A percentile compares a stretch with the other conserved stretches of the same genome.
Evolutionary conservation across 2,113 vertebrate species (phyloP).

Genomic region (Semicossyphus pulcher): DNA sequence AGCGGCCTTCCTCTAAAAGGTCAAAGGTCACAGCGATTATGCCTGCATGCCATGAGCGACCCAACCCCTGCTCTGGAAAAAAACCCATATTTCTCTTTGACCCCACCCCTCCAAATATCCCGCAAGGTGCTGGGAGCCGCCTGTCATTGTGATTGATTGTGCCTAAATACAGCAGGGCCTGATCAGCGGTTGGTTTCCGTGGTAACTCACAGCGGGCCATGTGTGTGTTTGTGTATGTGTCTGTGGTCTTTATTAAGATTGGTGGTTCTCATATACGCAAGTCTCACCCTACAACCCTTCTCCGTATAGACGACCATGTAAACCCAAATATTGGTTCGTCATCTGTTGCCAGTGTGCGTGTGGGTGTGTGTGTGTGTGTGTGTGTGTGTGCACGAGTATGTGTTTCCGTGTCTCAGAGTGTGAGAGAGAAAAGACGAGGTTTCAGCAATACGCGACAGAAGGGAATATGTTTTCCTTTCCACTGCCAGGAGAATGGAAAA

Average conservation of each 20-base stretch:
- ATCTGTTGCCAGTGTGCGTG: constrained; percentile 36
- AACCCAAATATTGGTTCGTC: constrained; percentile 67
- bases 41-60: constrained; percentile 16
- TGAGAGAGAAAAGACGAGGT: constrained; percentile 30
- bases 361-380: constrained; percentile 3
- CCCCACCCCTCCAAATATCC: constrained; percentile 48
- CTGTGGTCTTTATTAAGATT: constrained; percentile 58
- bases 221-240: constrained; percentile 65
- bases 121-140: constrained; percentile 51
- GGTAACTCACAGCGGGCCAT: constrained; percentile 49
- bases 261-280: constrained; percentile 29
- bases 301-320: constrained; percentile 20
- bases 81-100: constrained; percentile 19
- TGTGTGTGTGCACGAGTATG: neutral
- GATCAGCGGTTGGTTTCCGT: constrained; percentile 44
- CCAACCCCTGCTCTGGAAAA: constrained; percentile 1
- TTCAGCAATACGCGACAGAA: constrained; percentile 53
- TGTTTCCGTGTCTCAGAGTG: constrained; percentile 25
- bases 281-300: constrained; percentile 41
- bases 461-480: constrained; percentile 70
- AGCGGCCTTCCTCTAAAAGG: constrained; percentile 28
- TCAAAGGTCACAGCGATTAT: constrained; percentile 64
- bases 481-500: constrained; percentile 68
- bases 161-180: constrained; percentile 56
- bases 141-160: constrained; percentile 71